phyloP scores from a whole-genome alignment of 2,797 vertebrate genomes.

The Ispidina picta region DNA sequence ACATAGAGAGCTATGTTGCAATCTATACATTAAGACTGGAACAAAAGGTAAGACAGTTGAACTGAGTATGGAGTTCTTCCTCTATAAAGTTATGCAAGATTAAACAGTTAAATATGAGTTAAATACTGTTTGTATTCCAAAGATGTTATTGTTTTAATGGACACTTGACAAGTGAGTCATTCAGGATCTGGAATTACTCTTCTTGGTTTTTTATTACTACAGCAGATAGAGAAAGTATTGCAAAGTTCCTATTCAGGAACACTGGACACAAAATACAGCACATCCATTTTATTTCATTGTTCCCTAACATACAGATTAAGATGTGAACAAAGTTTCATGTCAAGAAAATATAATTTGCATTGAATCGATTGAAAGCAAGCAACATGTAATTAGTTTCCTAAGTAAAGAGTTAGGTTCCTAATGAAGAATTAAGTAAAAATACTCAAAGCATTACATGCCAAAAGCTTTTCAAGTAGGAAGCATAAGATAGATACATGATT shows the following conservation, averaged over 20 bases:
- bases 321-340: neutral
- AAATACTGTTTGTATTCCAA: neutral
- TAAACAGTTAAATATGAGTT: neutral
- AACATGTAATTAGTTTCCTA: slow-evolving; percentile 2
- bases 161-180: neutral
- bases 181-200: neutral
- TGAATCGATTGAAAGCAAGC: slow-evolving; percentile 27
- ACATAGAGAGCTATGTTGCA: neutral
- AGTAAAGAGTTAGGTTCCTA: slow-evolving; percentile 5
- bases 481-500: neutral
- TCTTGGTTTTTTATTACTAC: neutral
- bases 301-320: neutral
- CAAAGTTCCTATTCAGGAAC: neutral
- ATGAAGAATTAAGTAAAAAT: slow-evolving; percentile 39
- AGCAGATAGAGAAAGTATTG: neutral
- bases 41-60: neutral
- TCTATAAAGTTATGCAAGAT: neutral
- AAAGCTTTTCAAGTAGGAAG: slow-evolving; percentile 27
- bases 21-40: neutral
- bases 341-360: neutral
- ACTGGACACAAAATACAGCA: neutral
- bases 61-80: neutral
- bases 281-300: neutral
- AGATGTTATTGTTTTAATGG: neutral
- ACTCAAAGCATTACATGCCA: neutral